Evolutionary conservation across 1,140 invertebrate species (phyloP).

Genomic region (Diprion similis): DNA sequence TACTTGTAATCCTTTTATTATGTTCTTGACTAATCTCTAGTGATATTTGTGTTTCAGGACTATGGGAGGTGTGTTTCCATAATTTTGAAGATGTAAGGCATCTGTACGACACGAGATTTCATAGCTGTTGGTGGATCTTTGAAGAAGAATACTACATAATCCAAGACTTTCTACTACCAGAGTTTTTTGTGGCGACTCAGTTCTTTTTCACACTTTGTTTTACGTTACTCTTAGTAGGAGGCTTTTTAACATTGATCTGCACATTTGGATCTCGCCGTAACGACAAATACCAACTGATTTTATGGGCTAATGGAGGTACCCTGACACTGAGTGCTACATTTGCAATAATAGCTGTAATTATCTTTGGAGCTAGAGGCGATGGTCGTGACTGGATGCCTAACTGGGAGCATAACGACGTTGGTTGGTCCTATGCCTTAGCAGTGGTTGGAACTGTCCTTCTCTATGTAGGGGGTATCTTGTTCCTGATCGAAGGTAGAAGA

Average conservation of each 20-base stretch:
- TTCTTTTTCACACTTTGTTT: constrained; percentile 90
- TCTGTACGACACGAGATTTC: constrained; percentile 80
- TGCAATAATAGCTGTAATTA: constrained; percentile 75
- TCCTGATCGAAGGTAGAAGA: constrained; percentile 82
- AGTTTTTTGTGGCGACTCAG: constrained; percentile 92
- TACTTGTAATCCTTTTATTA: neutral
- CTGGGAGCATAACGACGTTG: constrained; percentile 94
- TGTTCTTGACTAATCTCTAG: neutral
- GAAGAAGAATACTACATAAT: constrained; percentile 93
- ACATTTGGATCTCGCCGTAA: constrained; percentile 79
- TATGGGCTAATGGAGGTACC: constrained; percentile 76
- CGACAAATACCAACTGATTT: constrained; percentile 76
- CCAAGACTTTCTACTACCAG: constrained; percentile 80
- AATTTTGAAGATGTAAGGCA: constrained; percentile 82
- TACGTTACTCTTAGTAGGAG: constrained; percentile 76
- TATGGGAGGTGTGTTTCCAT: constrained; percentile 93
- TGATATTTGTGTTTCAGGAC: constrained; percentile 67
- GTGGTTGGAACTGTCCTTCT: constrained; percentile 79
- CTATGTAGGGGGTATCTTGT: constrained; percentile 77
- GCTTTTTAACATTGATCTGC: constrained; percentile 76
- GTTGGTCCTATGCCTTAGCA: constrained; percentile 92
- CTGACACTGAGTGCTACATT: constrained; percentile 76
- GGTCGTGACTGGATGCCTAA: constrained; percentile 95
- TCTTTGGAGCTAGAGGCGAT: constrained; percentile 90
- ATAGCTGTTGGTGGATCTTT: constrained; percentile 91